These are phyloP conservation scores for Parapsyche elsis DNA, from an alignment of 1,140 invertebrate species.

Conservation along the genomic window DNA sequence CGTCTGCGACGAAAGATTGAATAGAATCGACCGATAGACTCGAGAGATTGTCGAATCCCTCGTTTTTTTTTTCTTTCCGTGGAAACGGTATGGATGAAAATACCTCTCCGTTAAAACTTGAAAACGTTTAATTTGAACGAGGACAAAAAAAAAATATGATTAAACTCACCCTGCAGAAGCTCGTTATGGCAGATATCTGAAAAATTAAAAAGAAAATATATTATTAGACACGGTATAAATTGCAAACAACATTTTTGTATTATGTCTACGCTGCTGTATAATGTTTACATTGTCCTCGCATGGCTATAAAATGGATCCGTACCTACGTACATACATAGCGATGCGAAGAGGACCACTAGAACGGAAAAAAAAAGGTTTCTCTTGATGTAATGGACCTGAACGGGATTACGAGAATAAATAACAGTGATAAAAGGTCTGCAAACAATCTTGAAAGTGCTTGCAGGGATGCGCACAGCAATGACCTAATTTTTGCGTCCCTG, in stretches of 20 bases:
- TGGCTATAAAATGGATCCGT: neutral
- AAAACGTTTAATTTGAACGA: neutral
- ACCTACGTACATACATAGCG: neutral
- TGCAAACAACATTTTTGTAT: neutral
- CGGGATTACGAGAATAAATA: slow-evolving; percentile 38
- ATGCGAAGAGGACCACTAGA: neutral
- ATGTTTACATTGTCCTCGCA: neutral
- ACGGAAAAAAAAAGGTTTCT: neutral
- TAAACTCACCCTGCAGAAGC: slow-evolving; percentile 84
- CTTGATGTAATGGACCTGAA: neutral
- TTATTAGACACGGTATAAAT: neutral
- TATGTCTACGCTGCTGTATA: neutral
- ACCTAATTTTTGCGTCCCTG: slow-evolving; percentile 26
- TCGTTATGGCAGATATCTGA: slow-evolving; percentile 86
- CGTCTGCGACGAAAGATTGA: slow-evolving; percentile 11
- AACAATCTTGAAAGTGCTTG: slow-evolving; percentile 40
- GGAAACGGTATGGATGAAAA: no score
- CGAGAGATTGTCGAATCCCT: slow-evolving; percentile 25
- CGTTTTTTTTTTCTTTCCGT: slow-evolving; percentile 10
- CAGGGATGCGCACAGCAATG: slow-evolving; percentile 37
- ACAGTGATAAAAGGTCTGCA: slow-evolving; percentile 37
- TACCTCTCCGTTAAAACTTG: no score
- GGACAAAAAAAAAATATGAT: slow-evolving; percentile 28
- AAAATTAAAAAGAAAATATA: slow-evolving; percentile 58
- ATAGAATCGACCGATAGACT: slow-evolving; percentile 35